Evolutionary conservation across 2,113 vertebrate species (phyloP), one percentile per base, ranked within the genome.

Genomic region (Cyrtonyx montezumae): DNA sequence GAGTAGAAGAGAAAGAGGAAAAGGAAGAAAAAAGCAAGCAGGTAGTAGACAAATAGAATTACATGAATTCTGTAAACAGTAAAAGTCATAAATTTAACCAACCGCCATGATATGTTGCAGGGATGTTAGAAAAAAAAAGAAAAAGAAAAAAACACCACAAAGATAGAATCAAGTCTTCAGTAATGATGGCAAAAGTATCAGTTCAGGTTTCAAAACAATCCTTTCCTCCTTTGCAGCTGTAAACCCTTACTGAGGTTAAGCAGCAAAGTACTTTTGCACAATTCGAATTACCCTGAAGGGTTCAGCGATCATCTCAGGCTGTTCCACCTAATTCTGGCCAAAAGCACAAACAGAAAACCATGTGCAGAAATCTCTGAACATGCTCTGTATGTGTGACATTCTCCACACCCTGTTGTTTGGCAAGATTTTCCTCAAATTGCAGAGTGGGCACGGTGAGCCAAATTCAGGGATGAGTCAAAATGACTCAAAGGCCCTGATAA

Each of bases 91-190:
- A 88, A 94, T 1, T 1, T 51, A 77, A 69, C 6, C 12, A 70
- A 6, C 0, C 4, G 7, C 58, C 55, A 48, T 17, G 68, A 28
- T 14, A 22, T 23, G 48, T 0, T 15, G 2, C 9, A 19, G n/a
- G 7, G 26, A 36, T 62, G 70, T 26, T 15, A 68, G 12, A 16
- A 53, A 84, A 30, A 40, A 40, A 40, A 62, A 1, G 1, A 30
- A 56, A 84, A n/a, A 56, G 1, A 1, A 30, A 56, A 79, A n/a
- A 58, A 1, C 1, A 11, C 3, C 16, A 28, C 6, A 70, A 58
- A 80, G 79, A 37, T 2, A 8, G 30, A 23, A 30, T 53, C 8
- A 73, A 53, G 17, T 40, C 59, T 45, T 76, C 43, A 68, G 4
- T 10, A 55, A n/a, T 4, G 37, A n/a, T 1, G 6, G 43, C 26